These are phyloP conservation scores for Semotilus atromaculatus DNA, from an alignment of 2,797 vertebrate genomes.

Conservation along the genomic window DNA sequence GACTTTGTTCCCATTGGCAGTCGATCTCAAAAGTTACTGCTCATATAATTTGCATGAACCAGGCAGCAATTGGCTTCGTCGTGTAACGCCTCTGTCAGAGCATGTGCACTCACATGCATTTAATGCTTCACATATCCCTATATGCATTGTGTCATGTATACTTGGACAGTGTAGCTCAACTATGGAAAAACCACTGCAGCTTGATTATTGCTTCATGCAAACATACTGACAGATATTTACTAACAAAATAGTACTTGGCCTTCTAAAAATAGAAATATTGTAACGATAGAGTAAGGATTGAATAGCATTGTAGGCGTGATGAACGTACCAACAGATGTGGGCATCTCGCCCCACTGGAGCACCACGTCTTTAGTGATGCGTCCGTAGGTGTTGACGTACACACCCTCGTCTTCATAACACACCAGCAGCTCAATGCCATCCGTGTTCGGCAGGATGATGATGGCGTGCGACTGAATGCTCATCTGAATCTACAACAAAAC, in stretches of 20 bases:
- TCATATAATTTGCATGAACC: not conserved
- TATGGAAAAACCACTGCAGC: not conserved
- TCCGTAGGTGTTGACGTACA: conserved; percentile 89
- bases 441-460: conserved; percentile 91
- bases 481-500: conserved; percentile 81
- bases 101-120: not conserved
- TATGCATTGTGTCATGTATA: not conserved
- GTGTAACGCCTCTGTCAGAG: not conserved
- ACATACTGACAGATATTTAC: not conserved
- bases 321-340: conserved; percentile 93
- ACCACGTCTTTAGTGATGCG: conserved; percentile 92
- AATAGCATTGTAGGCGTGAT: not conserved
- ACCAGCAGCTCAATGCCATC: conserved; percentile 90
- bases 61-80: not conserved
- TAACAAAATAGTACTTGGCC: too few relatives aligned
- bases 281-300: not conserved
- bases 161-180: not conserved
- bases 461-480: conserved; percentile 89
- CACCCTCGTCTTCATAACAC: conserved; percentile 91
- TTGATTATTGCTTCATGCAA: not conserved
- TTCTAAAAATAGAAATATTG: not conserved
- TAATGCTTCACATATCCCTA: not conserved
- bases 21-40: not conserved
- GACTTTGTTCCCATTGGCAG: not conserved
- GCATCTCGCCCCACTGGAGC: conserved; percentile 99